Conservation (phyloP, 2,113 vertebrate genomes). For the Oxyruncus cristatus region DNA sequence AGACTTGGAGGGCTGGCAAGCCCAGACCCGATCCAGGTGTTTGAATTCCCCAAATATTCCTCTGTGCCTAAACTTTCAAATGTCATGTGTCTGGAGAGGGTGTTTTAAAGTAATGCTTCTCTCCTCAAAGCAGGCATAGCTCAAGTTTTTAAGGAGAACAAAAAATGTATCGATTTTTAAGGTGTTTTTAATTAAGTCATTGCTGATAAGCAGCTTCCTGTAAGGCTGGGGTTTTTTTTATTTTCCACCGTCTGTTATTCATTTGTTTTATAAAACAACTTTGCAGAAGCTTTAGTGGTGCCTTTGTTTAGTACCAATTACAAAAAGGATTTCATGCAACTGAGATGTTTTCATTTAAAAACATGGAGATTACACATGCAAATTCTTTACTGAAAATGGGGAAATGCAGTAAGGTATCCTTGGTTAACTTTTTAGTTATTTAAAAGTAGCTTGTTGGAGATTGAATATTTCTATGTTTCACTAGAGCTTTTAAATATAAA, state of each 20-base stretch:
- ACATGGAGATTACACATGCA: conserved; percentile 70
- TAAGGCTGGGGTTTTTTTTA: conserved; percentile 23
- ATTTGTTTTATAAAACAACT: conserved; percentile 51
- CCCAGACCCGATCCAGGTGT: conserved; percentile 66
- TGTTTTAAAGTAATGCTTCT: conserved; percentile 56
- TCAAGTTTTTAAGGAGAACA: conserved; percentile 33
- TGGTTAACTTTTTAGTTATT: conserved; percentile 85
- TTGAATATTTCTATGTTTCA: conserved; percentile 84
- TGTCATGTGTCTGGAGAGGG: conserved; percentile 66
- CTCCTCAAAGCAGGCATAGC: conserved; percentile 50
- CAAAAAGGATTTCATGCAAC: conserved; percentile 61
- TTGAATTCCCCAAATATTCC: conserved; percentile 70
- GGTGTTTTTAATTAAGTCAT: background rate
- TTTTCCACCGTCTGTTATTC: conserved; percentile 33
- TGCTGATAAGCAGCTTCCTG: conserved; percentile 43
- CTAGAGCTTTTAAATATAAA: conserved; percentile 92
- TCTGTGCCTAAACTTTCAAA: conserved; percentile 67
- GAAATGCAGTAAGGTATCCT: conserved; percentile 77
- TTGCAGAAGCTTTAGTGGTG: conserved; percentile 38
- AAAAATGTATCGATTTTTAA: conserved; percentile 48
- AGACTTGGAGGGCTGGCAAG: conserved; percentile 28
- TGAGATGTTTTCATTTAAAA: conserved; percentile 77
- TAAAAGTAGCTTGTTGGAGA: conserved; percentile 84
- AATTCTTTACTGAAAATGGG: conserved; percentile 71
- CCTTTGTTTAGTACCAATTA: conserved; percentile 72